phyloP scores from a whole-genome alignment of 2,113 vertebrate genomes.

The Ammodramus savannarum region DNA sequence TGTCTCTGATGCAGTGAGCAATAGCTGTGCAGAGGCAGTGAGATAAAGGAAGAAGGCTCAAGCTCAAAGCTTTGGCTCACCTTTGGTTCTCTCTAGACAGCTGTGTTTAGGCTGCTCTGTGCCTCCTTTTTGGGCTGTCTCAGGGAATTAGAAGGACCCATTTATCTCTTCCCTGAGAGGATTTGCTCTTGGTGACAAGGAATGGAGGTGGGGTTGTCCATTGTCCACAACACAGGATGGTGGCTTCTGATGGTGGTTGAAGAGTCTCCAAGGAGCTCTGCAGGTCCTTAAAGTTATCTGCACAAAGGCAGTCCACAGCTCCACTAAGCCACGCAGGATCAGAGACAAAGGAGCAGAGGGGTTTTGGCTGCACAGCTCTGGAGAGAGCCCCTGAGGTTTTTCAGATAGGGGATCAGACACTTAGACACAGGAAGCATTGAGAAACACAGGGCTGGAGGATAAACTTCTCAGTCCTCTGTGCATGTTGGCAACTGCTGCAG shows the following conservation, averaged over 20 bases:
- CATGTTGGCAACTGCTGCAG: accelerated
- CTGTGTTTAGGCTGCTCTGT: neutral
- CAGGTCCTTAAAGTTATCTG: neutral
- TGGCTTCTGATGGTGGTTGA: neutral
- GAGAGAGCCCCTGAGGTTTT: neutral
- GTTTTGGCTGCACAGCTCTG: neutral
- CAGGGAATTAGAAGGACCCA: neutral
- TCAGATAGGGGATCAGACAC: neutral
- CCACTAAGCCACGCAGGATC: neutral
- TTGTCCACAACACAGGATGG: no score
- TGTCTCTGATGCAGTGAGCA: neutral
- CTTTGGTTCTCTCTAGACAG: neutral
- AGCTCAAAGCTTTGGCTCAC: neutral
- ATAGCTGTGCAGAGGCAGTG: neutral
- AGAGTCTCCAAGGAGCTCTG: neutral
- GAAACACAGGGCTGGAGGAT: neutral
- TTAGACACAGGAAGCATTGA: neutral
- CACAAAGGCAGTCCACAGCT: neutral
- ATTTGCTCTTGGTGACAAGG: neutral
- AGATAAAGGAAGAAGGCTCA: accelerated
- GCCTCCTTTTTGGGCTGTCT: neutral
- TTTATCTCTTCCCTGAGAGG: neutral
- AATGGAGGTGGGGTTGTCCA: neutral
- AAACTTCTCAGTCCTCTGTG: neutral
- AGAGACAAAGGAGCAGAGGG: neutral